phyloP scores from a whole-genome alignment of 2,113 vertebrate genomes.

The Trematomus loennbergii region DNA sequence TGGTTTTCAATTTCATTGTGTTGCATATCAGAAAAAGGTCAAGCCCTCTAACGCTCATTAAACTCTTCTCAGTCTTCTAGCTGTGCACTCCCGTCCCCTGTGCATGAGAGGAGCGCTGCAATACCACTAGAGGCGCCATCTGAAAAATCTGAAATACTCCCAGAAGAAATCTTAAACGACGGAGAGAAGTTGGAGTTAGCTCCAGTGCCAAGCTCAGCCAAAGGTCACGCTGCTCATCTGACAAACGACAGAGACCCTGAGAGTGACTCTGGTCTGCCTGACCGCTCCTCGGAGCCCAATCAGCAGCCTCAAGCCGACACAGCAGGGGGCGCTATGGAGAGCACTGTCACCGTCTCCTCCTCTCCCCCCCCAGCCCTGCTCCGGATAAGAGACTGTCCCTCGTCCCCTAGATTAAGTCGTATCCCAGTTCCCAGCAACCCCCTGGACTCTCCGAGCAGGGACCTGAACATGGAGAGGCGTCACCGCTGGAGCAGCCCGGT shows the following conservation, averaged over 20 bases:
- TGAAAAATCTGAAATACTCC: constrained; percentile 42
- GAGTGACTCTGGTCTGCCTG: constrained; percentile 82
- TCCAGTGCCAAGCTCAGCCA: constrained; percentile 80
- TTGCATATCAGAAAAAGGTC: not conserved
- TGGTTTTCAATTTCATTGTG: not conserved
- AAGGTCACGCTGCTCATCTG: constrained; percentile 49
- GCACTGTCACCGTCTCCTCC: constrained; percentile 67
- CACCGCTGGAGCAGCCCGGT: constrained; percentile 93
- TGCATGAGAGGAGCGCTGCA: constrained; percentile 69
- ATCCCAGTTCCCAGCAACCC: constrained; percentile 90
- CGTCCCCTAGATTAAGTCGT: constrained; percentile 88
- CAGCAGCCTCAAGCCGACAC: constrained; percentile 74
- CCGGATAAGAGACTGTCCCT: constrained; percentile 71
- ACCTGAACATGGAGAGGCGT: constrained; percentile 89
- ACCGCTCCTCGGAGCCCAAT: constrained; percentile 79
- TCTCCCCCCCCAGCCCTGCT: constrained; percentile 68
- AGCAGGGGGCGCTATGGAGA: constrained; percentile 70
- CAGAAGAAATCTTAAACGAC: constrained; percentile 62
- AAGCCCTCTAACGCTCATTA: not conserved
- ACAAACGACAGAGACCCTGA: constrained; percentile 79
- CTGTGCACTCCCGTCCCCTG: constrained; percentile 59
- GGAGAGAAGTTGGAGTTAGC: constrained; percentile 69
- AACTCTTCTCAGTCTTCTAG: constrained; percentile 71
- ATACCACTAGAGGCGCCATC: constrained; percentile 62
- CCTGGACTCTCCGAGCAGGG: constrained; percentile 86